Evolutionary conservation across 2,888 invertebrate species (phyloP).

Genomic region (Sphaerophoria taeniata): DNA sequence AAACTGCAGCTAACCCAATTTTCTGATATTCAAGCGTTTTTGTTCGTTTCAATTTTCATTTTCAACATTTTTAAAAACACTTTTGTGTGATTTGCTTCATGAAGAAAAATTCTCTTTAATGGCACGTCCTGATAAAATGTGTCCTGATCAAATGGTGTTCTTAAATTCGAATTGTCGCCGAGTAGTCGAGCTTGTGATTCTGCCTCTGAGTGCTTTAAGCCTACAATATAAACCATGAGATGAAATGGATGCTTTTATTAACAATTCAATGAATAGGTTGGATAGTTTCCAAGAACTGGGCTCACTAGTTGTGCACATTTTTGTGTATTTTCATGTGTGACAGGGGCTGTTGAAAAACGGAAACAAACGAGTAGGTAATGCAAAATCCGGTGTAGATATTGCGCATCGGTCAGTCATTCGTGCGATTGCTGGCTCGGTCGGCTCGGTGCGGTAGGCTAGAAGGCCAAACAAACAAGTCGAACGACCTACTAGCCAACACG

Average conservation of each 20-base stretch:
- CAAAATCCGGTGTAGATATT: constrained; percentile 65
- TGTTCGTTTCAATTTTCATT: no score
- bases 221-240: neutral
- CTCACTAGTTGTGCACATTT: constrained; percentile 1
- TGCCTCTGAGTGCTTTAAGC: neutral
- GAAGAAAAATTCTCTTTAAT: constrained; percentile 58
- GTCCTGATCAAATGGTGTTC: constrained; percentile 64
- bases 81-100: neutral
- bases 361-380: constrained; percentile 68
- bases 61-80: no score
- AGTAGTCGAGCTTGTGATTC: neutral
- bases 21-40: constrained; percentile 28
- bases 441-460: neutral
- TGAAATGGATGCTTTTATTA: constrained; percentile 61
- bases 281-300: constrained; percentile 59
- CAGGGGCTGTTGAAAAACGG: constrained; percentile 53
- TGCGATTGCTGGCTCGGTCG: neutral
- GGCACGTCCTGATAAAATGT: constrained; percentile 48
- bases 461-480: neutral
- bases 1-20: constrained; percentile 72
- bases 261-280: constrained; percentile 58
- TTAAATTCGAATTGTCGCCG: constrained; percentile 69
- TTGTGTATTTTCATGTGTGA: constrained; percentile 17
- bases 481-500: neutral
- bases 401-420: constrained; percentile 50